Evolutionary conservation across 1,140 invertebrate species (phyloP).

Genomic region (Drosophila cardini): DNA sequence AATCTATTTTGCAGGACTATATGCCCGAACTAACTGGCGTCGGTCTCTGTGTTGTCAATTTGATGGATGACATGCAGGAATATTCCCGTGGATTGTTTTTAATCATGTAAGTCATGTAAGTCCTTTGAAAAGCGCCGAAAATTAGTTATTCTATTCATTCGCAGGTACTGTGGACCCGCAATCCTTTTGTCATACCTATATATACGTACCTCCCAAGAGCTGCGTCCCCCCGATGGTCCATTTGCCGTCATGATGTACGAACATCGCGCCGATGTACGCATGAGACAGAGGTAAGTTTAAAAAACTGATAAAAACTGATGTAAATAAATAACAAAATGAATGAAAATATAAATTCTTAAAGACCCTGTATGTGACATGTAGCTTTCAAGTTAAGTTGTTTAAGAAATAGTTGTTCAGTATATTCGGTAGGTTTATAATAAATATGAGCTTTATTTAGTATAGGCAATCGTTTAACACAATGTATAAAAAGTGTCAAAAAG

Average conservation of each 20-base stretch:
- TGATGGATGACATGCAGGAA: constrained; percentile 88
- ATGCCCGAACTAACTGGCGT: constrained; percentile 85
- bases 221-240: constrained; percentile 86
- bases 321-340: too few relatives aligned
- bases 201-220: constrained; percentile 87
- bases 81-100: constrained; percentile 88
- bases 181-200: constrained; percentile 88
- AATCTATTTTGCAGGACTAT: constrained; percentile 83
- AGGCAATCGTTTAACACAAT: too few relatives aligned
- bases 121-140: too few relatives aligned
- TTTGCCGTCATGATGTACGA: constrained; percentile 86
- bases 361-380: too few relatives aligned
- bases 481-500: too few relatives aligned
- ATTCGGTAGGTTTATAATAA: too few relatives aligned
- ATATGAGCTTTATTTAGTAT: too few relatives aligned
- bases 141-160: constrained; percentile 14
- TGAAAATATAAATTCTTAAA: too few relatives aligned
- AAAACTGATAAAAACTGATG: too few relatives aligned
- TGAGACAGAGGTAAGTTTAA: constrained; percentile 79
- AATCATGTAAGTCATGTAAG: constrained; percentile 88
- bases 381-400: too few relatives aligned
- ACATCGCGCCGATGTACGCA: constrained; percentile 80
- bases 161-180: constrained; percentile 88
- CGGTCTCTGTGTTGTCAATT: constrained; percentile 87
- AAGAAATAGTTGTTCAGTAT: too few relatives aligned